Percentiles rank a stretch among this genome's conserved stretches.
Conservation (phyloP, 64 coral and sea anemone species). For the Montipora cactus region DNA sequence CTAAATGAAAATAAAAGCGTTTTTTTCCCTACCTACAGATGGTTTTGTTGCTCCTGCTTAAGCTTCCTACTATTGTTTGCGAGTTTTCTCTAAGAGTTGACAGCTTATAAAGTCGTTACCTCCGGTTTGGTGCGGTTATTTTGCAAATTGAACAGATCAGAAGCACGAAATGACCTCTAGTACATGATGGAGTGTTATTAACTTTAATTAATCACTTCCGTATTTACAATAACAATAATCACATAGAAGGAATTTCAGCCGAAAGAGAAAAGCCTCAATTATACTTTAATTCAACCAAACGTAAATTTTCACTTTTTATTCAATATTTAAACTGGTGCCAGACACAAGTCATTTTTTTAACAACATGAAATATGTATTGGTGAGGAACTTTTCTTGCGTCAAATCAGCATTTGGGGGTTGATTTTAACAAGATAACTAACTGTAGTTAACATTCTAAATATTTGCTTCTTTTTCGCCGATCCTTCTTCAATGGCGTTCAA, state of each 20-base stretch:
- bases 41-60: not conserved
- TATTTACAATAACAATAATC: not conserved
- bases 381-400: no score
- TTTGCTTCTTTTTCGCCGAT: not conserved
- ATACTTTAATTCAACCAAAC: no score
- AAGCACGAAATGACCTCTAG: not conserved
- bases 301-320: no score
- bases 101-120: slow-evolving; percentile 15
- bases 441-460: not conserved
- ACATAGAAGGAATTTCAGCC: no score
- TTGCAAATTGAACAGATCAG: slow-evolving; percentile 21
- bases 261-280: no score
- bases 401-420: no score
- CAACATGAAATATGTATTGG: no score
- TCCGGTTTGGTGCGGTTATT: not conserved
- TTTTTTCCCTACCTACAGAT: not conserved
- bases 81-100: not conserved
- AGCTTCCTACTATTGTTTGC: not conserved
- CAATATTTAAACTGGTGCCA: no score
- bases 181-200: not conserved
- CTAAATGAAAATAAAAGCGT: not conserved
- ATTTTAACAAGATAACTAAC: no score
- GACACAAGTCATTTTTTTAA: no score
- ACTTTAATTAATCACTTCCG: slow-evolving; percentile 9
- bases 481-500: not conserved